phyloP scores from a whole-genome alignment of 2,888 invertebrate species.

The Sympetrum striolatum region DNA sequence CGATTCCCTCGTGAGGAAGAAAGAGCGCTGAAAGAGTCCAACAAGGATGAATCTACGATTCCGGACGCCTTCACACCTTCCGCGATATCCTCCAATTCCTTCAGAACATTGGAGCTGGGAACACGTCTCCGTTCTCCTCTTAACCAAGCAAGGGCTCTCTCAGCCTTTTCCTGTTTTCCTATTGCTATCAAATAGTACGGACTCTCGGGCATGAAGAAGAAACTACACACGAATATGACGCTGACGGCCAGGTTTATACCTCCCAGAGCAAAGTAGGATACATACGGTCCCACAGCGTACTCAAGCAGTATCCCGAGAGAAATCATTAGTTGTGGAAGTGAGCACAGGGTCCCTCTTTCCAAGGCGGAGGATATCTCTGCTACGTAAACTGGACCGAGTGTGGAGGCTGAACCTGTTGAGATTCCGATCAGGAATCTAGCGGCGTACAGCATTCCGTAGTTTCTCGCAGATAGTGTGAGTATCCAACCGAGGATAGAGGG shows the following conservation, averaged over 20 bases:
- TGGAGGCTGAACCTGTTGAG: slow-evolving; percentile 60
- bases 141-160: slow-evolving; percentile 59
- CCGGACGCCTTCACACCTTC: slow-evolving; percentile 60
- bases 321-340: slow-evolving; percentile 63
- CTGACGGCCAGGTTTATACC: too few relatives aligned
- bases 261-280: slow-evolving; percentile 49
- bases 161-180: slow-evolving; percentile 62
- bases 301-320: slow-evolving; percentile 63
- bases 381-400: slow-evolving; percentile 65
- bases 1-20: slow-evolving; percentile 63
- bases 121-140: slow-evolving; percentile 62
- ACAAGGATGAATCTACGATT: not conserved
- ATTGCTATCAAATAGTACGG: slow-evolving; percentile 66
- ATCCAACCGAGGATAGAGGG: slow-evolving; percentile 55
- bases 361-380: slow-evolving; percentile 67
- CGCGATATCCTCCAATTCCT: slow-evolving; percentile 65
- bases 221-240: slow-evolving; percentile 49
- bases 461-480: slow-evolving; percentile 53
- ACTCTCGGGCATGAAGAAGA: slow-evolving; percentile 68
- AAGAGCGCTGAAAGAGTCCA: slow-evolving; percentile 63
- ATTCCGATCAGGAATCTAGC: slow-evolving; percentile 61
- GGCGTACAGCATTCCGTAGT: slow-evolving; percentile 54
- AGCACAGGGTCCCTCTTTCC: slow-evolving; percentile 65
- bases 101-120: slow-evolving; percentile 61
- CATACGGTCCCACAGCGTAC: slow-evolving; percentile 58